Percentiles rank a stretch among this genome's conserved stretches.
Evolutionary conservation across 2,888 invertebrate genomes (phyloP).

Genomic region (Plemyria rubiginata): DNA sequence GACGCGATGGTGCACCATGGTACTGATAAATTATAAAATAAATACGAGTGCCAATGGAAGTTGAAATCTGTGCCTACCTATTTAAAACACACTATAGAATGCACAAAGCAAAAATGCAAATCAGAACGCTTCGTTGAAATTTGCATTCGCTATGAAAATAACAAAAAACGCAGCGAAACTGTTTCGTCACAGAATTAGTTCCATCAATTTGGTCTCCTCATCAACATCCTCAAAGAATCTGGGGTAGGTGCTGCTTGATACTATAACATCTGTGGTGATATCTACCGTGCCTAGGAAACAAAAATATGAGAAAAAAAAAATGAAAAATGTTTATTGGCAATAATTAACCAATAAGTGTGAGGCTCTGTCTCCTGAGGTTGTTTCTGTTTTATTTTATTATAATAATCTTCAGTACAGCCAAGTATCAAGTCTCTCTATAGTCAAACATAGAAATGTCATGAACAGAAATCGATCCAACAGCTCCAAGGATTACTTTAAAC

Average conservation of each 20-base stretch:
- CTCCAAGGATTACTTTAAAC: constrained; percentile 20
- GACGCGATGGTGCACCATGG: no score
- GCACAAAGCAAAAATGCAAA: not conserved
- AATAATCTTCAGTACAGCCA: no score
- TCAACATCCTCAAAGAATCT: no score
- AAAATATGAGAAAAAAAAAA: no score
- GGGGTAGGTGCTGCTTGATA: no score
- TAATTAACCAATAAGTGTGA: no score
- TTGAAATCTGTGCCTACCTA: not conserved
- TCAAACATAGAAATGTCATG: constrained; percentile 3
- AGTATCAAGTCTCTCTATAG: not conserved
- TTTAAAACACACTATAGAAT: not conserved
- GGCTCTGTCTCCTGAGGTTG: no score
- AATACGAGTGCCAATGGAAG: not conserved
- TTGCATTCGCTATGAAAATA: not conserved
- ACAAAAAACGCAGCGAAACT: not conserved
- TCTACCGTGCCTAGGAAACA: no score
- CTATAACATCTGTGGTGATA: no score
- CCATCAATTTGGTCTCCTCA: not conserved
- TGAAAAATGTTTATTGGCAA: no score
- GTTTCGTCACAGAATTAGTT: not conserved
- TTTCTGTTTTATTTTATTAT: no score
- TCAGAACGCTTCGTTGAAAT: not conserved
- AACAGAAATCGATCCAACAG: constrained; percentile 12
- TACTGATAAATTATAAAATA: no score